Evolutionary conservation across 2,113 vertebrate species (phyloP).

Genomic region (Thalassoma bifasciatum): DNA sequence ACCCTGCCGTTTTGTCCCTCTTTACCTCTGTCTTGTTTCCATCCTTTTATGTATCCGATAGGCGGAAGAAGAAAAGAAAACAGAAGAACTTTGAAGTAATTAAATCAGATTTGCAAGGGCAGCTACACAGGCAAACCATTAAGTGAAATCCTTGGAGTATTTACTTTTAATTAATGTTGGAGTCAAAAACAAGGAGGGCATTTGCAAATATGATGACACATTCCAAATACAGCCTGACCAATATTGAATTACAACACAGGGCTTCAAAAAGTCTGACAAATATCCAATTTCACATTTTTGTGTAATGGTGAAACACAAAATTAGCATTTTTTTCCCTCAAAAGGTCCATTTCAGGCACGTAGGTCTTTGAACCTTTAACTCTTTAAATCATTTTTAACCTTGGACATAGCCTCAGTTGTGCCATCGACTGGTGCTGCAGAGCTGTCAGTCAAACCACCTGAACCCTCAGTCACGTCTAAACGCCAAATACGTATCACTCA

Average conservation of each 20-base stretch:
- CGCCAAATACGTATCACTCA: too few relatives aligned
- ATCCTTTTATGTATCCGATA: not conserved
- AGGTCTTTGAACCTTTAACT: too few relatives aligned
- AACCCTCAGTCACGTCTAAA: too few relatives aligned
- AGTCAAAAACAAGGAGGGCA: not conserved
- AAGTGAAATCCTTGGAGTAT: slow-evolving; percentile 1
- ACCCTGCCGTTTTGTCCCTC: not conserved
- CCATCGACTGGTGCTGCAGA: too few relatives aligned
- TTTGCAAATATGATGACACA: not conserved
- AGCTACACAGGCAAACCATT: not conserved
- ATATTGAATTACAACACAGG: not conserved
- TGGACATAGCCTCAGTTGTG: too few relatives aligned
- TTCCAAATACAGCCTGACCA: not conserved
- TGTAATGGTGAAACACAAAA: not conserved
- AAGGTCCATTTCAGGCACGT: too few relatives aligned
- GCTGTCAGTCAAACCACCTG: too few relatives aligned
- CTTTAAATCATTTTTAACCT: too few relatives aligned
- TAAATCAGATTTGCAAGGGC: slow-evolving; percentile 11
- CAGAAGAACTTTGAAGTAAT: slow-evolving; percentile 11
- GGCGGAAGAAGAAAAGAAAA: not conserved
- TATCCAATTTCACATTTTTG: not conserved
- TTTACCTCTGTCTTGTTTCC: not conserved
- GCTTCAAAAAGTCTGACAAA: not conserved
- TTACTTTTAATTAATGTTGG: slow-evolving; percentile 1
- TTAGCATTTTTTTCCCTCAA: too few relatives aligned